Percentiles rank a stretch among this genome's conserved stretches.
Evolutionary conservation across 2,797 vertebrate genomes (phyloP).

Genomic region (Mareca strepera): DNA sequence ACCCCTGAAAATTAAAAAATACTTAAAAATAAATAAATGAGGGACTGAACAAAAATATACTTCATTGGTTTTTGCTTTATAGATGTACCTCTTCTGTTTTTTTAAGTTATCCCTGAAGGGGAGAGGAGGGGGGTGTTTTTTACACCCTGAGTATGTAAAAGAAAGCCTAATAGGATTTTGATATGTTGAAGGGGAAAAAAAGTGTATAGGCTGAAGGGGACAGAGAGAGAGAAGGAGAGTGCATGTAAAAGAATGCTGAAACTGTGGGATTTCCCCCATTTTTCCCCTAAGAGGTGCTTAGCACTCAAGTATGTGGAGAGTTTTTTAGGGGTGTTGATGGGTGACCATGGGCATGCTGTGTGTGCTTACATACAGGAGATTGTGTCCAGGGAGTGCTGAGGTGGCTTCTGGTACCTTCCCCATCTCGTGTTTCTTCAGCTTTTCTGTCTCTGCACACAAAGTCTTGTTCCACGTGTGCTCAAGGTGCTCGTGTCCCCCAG

Average conservation of each 20-base stretch:
- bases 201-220: not conserved
- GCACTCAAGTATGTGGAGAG: not conserved
- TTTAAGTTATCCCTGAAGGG: not conserved
- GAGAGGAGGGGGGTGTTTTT: rapidly evolving
- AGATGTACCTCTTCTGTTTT: not conserved
- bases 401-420: not conserved
- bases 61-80: not conserved
- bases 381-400: not conserved
- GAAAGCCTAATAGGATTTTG: not conserved
- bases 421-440: not conserved
- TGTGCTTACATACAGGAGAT: not conserved
- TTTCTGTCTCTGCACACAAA: rapidly evolving
- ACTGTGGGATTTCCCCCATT: too few species aligned
- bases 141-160: not conserved
- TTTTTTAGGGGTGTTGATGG: not conserved
- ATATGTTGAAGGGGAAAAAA: not conserved
- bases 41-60: not conserved
- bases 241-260: not conserved
- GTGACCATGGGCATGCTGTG: not conserved
- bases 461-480: not conserved
- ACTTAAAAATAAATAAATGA: not conserved
- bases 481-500: not conserved
- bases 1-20: not conserved
- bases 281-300: not conserved
- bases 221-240: not conserved